Evolutionary conservation across 2,888 invertebrate genomes (phyloP), one percentile per base, ranked within the genome.

Genomic region (Drosophila yooni): DNA sequence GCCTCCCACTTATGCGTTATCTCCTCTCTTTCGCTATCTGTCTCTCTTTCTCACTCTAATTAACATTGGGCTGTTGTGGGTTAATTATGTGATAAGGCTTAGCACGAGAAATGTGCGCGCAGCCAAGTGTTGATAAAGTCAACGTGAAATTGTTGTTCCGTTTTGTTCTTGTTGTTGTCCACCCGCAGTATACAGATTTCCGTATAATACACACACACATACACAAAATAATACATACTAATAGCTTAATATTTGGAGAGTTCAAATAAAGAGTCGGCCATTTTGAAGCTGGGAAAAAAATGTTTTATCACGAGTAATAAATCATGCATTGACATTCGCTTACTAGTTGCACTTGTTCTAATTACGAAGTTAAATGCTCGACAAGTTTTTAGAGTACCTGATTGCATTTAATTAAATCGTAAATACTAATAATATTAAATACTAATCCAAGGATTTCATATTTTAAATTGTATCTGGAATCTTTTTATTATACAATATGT

Each of bases 1-100:
- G 25, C 46, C 46, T 46, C 15, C 46, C 8, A 15, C 15, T 46
- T 46, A 25, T 8, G 15, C 13, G 46, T 7, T 46, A 25, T 46
- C 21, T 25, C 15, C 15, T 2, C 46, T 11, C 36, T 36, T 43
- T 62, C 25, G 31, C 7, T 6, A 3, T 29, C n/a, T 33, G 1
- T 33, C 6, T n/a, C 31, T n/a, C n/a, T 54, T 8, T 52, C 31
- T 34, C 53, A 27, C 13, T 63, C 57, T n/a, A 65, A 75, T 68
- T 68, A 57, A 56, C 61, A 71, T 29, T 54, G 33, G 52, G 50
- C 48, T 70, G 69, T 40, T 51, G 36, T 79, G 69, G 69, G 76
- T 72, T 76, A 79, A 67, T 72, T 70, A 54, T 43, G 59, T 79
- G 79, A 79, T 79, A 79, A 79, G 72, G 58, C 67, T 67, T 53